Conservation (phyloP, 2,797 vertebrate genomes). For the Coilia nasus region DNA sequence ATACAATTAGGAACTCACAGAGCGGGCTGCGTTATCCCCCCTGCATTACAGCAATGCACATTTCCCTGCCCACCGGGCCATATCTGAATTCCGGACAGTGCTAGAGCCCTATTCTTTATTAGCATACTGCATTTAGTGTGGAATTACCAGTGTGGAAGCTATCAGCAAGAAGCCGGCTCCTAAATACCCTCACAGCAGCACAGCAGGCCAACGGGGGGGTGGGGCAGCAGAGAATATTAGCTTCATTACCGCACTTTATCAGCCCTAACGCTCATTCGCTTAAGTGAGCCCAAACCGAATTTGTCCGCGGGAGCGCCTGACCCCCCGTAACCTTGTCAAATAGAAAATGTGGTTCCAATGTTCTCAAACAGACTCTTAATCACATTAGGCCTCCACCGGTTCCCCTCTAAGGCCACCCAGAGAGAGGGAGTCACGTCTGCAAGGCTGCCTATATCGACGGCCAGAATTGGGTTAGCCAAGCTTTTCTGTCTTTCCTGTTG, state of each 20-base stretch:
- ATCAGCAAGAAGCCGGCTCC: slow-evolving; percentile 1
- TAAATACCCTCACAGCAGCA: slow-evolving; percentile 19
- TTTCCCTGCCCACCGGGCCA: not conserved
- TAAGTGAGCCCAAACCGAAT: slow-evolving; percentile 40
- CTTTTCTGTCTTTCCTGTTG: slow-evolving; percentile 27
- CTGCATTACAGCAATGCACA: not conserved
- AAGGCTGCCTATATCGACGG: slow-evolving; percentile 46
- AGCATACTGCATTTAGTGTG: slow-evolving; percentile 6
- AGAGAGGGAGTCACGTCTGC: slow-evolving; percentile 34
- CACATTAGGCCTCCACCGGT: slow-evolving; percentile 28
- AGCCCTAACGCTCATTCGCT: slow-evolving; percentile 23
- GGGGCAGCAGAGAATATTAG: not conserved
- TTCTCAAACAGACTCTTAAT: slow-evolving; percentile 40
- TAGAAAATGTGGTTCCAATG: slow-evolving; percentile 39
- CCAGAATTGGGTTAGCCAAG: slow-evolving; percentile 44
- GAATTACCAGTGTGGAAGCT: not conserved
- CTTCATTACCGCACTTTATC: slow-evolving; percentile 33
- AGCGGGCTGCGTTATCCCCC: not conserved
- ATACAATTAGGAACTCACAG: not conserved
- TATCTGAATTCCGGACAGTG: not conserved
- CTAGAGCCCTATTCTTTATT: not conserved
- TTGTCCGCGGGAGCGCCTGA: slow-evolving; percentile 29
- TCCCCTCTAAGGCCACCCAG: slow-evolving; percentile 37
- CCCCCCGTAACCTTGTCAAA: slow-evolving; percentile 34
- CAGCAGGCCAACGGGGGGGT: not conserved